Conservation (phyloP, 2,888 invertebrate species). For the Trilocha varians region DNA sequence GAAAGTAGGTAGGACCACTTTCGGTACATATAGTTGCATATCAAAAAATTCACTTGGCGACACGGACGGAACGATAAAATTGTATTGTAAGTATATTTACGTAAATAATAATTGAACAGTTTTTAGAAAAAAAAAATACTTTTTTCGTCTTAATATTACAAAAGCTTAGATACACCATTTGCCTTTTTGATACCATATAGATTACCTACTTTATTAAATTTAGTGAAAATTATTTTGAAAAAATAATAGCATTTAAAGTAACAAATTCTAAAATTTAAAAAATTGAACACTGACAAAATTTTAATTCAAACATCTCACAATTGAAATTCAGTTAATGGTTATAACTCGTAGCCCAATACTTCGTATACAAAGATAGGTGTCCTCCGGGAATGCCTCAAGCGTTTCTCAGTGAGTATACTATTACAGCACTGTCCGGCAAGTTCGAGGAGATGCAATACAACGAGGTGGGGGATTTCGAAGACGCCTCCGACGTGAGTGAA, state of each 20-base stretch:
- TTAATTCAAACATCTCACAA: no score
- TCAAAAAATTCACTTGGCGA: slow-evolving; percentile 83
- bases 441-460: slow-evolving; percentile 67
- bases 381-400: slow-evolving; percentile 20
- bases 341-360: slow-evolving; percentile 42
- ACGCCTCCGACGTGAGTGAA: slow-evolving; percentile 59
- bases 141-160: no score
- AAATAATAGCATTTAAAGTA: no score
- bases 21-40: slow-evolving; percentile 81
- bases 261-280: no score
- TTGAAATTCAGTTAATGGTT: slow-evolving; percentile 31
- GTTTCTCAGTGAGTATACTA: slow-evolving; percentile 23
- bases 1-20: slow-evolving; percentile 74
- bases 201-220: no score
- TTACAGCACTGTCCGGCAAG: slow-evolving; percentile 61
- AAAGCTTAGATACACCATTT: no score
- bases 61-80: slow-evolving; percentile 81
- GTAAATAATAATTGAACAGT: no score
- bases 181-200: no score
- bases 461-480: slow-evolving; percentile 54
- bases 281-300: no score
- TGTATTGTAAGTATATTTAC: slow-evolving; percentile 77
- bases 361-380: slow-evolving; percentile 15
- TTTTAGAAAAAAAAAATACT: no score
- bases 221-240: no score